A percentile compares a stretch with the other conserved stretches of the same genome.
phyloP scores from a whole-genome alignment of 2,888 invertebrate genomes.

The Pachliopta kotzebuea region DNA sequence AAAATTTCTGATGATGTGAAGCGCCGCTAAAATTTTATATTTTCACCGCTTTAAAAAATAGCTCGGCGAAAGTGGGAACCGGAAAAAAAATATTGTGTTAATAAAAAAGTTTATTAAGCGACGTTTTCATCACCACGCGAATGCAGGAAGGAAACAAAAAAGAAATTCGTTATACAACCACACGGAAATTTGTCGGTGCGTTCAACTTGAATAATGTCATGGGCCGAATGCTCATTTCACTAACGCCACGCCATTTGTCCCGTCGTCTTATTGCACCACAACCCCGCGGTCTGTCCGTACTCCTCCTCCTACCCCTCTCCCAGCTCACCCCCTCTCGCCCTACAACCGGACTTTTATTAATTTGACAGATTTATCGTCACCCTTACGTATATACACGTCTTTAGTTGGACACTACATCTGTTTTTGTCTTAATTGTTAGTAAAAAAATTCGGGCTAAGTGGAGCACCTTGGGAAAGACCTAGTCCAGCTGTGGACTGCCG shows the following conservation, averaged over 20 bases:
- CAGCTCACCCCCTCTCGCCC: too few species aligned
- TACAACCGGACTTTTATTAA: slow-evolving; percentile 23
- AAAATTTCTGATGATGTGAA: too few species aligned
- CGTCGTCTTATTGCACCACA: slow-evolving; percentile 26
- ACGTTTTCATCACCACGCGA: not conserved
- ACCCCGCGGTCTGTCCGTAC: slow-evolving; percentile 20
- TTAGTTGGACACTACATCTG: not conserved
- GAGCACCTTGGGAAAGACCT: too few species aligned
- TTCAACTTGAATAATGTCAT: slow-evolving; percentile 21
- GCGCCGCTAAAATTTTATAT: too few species aligned
- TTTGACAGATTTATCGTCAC: slow-evolving; percentile 23
- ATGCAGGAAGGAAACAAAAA: not conserved
- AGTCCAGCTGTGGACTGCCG: too few species aligned
- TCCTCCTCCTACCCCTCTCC: too few species aligned
- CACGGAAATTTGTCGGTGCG: slow-evolving; percentile 16
- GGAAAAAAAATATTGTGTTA: too few species aligned
- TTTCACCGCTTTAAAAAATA: too few species aligned
- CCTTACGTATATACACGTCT: not conserved
- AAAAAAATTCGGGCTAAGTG: too few species aligned
- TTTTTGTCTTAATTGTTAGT: not conserved
- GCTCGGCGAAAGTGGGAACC: too few species aligned
- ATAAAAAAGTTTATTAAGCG: too few species aligned
- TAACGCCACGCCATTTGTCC: slow-evolving; percentile 25
- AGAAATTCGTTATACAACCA: slow-evolving; percentile 1
- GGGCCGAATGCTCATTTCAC: slow-evolving; percentile 25